Evolutionary conservation across 2,113 vertebrate species (phyloP).

Genomic region (Cyprinodon variegatus): DNA sequence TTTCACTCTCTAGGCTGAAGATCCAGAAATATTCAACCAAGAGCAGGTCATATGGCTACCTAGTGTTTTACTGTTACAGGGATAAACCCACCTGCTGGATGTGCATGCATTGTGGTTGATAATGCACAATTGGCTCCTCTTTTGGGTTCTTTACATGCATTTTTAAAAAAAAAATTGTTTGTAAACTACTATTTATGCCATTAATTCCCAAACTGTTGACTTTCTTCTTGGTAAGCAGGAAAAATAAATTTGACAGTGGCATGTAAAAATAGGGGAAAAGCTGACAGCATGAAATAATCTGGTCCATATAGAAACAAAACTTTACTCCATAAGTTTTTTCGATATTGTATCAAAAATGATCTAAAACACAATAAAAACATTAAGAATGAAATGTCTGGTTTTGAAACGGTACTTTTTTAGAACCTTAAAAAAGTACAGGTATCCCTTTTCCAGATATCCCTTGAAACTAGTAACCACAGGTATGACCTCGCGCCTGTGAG

Average conservation of each 20-base stretch:
- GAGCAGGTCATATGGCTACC: slow-evolving; percentile 42
- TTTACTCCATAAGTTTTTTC: no score
- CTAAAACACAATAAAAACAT: no score
- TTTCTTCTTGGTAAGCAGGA: neutral
- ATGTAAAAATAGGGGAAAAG: neutral
- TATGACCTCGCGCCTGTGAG: neutral
- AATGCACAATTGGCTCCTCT: neutral
- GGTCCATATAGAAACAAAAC: no score
- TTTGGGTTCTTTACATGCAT: neutral
- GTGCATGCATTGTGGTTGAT: neutral
- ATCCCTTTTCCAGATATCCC: neutral
- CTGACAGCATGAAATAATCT: neutral
- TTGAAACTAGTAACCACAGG: neutral
- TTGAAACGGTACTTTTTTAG: no score
- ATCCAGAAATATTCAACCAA: slow-evolving; percentile 59
- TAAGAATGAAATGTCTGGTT: no score
- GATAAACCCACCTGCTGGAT: neutral
- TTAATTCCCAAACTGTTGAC: neutral
- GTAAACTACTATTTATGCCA: neutral
- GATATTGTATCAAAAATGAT: no score
- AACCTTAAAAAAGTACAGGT: no score
- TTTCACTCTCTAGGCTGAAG: slow-evolving; percentile 58
- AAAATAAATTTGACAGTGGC: neutral
- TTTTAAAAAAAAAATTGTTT: neutral
- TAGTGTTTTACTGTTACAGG: slow-evolving; percentile 12